These are phyloP conservation scores for Pseudorhombus dupliciocellatus DNA, from an alignment of 2,113 vertebrate genomes.

Conservation along the genomic window DNA sequence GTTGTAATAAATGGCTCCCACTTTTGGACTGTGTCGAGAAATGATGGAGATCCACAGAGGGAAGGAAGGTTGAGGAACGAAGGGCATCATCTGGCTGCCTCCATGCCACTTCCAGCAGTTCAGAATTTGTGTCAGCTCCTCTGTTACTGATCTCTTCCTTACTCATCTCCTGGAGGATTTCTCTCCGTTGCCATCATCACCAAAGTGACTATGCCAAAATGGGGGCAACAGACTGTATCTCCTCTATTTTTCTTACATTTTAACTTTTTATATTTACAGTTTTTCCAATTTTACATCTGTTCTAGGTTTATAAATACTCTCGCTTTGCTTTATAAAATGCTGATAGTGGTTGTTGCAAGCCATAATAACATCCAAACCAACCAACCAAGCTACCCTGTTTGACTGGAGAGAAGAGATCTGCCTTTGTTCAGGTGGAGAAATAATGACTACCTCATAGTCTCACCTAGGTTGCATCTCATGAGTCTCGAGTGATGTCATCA, in stretches of 20 bases:
- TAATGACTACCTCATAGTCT: conserved; percentile 79
- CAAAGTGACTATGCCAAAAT: conserved; percentile 76
- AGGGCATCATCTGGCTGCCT: conserved; percentile 49
- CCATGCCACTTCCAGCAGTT: conserved; percentile 35
- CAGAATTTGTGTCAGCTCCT: conserved; percentile 54
- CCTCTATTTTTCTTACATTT: conserved; percentile 68
- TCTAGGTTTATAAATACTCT: conserved; percentile 70
- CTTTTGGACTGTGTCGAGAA: conserved; percentile 73
- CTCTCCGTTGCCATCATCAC: conserved; percentile 65
- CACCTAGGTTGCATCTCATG: conserved; percentile 73
- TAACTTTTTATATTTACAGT: conserved; percentile 75
- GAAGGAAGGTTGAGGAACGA: conserved; percentile 56
- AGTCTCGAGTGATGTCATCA: conserved; percentile 49
- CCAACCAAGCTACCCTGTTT: conserved; percentile 64
- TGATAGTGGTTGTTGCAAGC: conserved; percentile 69
- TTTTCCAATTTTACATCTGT: conserved; percentile 65
- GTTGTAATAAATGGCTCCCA: conserved; percentile 81
- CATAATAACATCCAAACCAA: conserved; percentile 67
- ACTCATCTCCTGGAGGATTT: conserved; percentile 67
- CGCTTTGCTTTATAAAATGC: conserved; percentile 69
- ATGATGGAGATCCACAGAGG: conserved; percentile 60
- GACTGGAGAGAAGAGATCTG: conserved; percentile 78
- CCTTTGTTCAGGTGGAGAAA: conserved; percentile 72
- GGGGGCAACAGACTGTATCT: conserved; percentile 61
- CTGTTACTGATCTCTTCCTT: conserved; percentile 49